Base-by-base conservation (phyloP, 2,888 invertebrate genomes). In the Macrophya annulata region DNA sequence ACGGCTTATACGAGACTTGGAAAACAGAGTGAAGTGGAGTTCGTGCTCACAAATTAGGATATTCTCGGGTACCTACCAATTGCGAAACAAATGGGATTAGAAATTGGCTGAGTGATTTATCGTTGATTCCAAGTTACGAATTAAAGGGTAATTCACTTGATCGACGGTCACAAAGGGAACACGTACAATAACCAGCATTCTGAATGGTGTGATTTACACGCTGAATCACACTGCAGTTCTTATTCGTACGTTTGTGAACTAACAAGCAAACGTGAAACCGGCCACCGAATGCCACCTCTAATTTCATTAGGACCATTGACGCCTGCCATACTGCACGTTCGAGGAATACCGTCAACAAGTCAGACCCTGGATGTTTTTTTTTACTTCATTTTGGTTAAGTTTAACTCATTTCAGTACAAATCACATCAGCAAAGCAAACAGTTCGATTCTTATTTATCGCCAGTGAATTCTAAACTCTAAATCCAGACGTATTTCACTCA, bases 41-140 rank as follows among this genome's bases (percentile, higher is more conserved):
- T 17, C 40, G 37, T 37, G 21, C 25, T 31, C 15, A 76, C 48
- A 25, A 48, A 48, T 48, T 48, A 48, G 45, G 76, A 71, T 40
- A 40, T 71, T 71, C 71, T 12, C 5, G 25, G 25, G 37, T 68
- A 71, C 71, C n/a, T 25, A 21, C 25, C 25, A 76, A 76, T 76
- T 48, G 76, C 48, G 21, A 48, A 76, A 76, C 48, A 48, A 76
- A 48, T 25, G 21, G 45, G n/a, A 76, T 48, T 45, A 48, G 76
- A 25, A 48, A 48, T 76, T 25, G 76, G 37, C 76, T 48, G 12
- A 76, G 45, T 48, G 76, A 76, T 45, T 15, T 25, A 76, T 72
- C 72, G 72, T 37, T 48, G 25, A 25, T 76, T 25, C 48, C 4
- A 45, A 21, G 21, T 25, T 10, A 17, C 21, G 25, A 76, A 48